Conservation (phyloP, 2,888 invertebrate species). For the Brachyptera risi region DNA sequence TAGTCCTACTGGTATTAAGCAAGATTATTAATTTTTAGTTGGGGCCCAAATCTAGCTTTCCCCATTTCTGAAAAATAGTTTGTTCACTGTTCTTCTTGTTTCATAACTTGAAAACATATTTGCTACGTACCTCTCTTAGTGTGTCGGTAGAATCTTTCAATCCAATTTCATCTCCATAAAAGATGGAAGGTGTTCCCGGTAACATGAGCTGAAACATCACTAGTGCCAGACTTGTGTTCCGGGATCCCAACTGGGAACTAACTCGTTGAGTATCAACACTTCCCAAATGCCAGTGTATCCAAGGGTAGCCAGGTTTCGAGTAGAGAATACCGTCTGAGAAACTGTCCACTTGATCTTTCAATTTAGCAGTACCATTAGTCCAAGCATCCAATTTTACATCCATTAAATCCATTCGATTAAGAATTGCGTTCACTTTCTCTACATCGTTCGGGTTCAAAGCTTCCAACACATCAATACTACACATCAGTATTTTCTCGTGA, state of each 20-base stretch:
- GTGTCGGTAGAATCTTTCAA: conserved; percentile 56
- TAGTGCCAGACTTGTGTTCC: conserved; percentile 64
- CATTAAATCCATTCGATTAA: conserved; percentile 65
- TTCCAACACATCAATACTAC: conserved; percentile 54
- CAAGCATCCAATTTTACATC: conserved; percentile 59
- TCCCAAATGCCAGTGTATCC: conserved; percentile 78
- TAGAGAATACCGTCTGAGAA: conserved; percentile 57
- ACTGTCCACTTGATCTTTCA: conserved; percentile 56
- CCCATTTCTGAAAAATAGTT: no score
- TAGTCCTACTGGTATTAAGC: no score
- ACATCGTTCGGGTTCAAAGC: conserved; percentile 46
- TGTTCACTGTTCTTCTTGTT: no score
- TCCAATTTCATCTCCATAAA: conserved; percentile 90
- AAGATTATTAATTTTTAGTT: no score
- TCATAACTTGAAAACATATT: not conserved
- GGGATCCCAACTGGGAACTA: conserved; percentile 48
- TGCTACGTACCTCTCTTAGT: conserved; percentile 46
- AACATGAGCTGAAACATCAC: conserved; percentile 73
- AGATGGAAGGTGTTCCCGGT: conserved; percentile 81
- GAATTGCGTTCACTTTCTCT: conserved; percentile 52
- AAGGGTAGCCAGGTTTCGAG: conserved; percentile 60
- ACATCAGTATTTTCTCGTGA: conserved; percentile 59
- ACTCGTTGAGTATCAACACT: conserved; percentile 59
- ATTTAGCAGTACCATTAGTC: conserved; percentile 50
- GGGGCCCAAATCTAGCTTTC: no score